Percentiles rank a stretch among this genome's conserved stretches.
These are phyloP conservation scores for Epinotia brunnichana DNA, from an alignment of 2,888 invertebrate species.

Conservation along the genomic window DNA sequence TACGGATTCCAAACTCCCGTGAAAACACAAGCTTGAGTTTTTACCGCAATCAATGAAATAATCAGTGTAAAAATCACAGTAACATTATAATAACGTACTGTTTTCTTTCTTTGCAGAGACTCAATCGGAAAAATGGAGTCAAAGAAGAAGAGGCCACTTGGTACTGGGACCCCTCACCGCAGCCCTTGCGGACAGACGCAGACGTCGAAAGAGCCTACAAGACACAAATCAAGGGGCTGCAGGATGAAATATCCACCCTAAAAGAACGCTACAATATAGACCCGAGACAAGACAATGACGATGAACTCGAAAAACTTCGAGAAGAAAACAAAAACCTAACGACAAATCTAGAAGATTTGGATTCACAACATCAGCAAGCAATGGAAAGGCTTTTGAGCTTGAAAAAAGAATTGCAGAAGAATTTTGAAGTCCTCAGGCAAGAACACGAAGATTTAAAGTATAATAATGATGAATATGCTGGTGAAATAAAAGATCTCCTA, in stretches of 20 bases:
- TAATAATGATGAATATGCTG: constrained; percentile 74
- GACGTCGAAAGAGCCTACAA: constrained; percentile 64
- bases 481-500: constrained; percentile 72
- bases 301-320: constrained; percentile 78
- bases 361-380: constrained; percentile 88
- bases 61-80: too few species aligned
- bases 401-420: constrained; percentile 82
- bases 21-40: too few species aligned
- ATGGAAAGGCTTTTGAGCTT: constrained; percentile 83
- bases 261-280: constrained; percentile 63
- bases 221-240: constrained; percentile 68
- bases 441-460: constrained; percentile 77
- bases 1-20: too few species aligned
- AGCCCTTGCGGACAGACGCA: constrained; percentile 57
- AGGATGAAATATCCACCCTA: constrained; percentile 74
- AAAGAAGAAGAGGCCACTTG: constrained; percentile 79
- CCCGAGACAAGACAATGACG: constrained; percentile 59
- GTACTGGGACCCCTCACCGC: constrained; percentile 80
- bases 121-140: constrained; percentile 73
- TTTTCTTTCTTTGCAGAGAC: constrained; percentile 71
- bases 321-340: constrained; percentile 84
- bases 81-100: not conserved
- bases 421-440: constrained; percentile 76
- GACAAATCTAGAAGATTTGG: constrained; percentile 87
- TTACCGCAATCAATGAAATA: too few species aligned